Evolutionary conservation across 1,140 invertebrate genomes (phyloP).

Genomic region (Copidosoma floridanum): DNA sequence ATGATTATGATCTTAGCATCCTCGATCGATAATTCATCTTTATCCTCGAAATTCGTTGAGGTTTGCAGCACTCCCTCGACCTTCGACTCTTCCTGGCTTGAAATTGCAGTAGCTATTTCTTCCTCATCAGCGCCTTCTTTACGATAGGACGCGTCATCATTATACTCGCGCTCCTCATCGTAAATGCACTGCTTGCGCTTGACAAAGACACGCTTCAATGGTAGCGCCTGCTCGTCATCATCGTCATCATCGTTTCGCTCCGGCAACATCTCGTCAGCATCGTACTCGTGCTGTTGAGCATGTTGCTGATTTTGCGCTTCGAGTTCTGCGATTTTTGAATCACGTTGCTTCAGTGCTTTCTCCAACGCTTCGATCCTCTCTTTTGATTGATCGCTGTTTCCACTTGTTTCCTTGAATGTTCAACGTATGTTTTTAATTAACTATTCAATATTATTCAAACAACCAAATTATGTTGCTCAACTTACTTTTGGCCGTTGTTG

Average conservation of each 20-base stretch:
- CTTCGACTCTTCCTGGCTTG: neutral
- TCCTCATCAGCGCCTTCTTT: slow-evolving; percentile 19
- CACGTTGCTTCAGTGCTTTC: slow-evolving; percentile 51
- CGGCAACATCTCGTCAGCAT: slow-evolving; percentile 50
- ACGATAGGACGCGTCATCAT: slow-evolving; percentile 38
- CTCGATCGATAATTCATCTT: slow-evolving; percentile 3
- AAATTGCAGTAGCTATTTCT: neutral
- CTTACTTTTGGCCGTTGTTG: no score
- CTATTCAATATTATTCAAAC: no score
- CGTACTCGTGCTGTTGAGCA: slow-evolving; percentile 47
- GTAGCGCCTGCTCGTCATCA: slow-evolving; percentile 53
- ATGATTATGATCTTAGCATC: slow-evolving; percentile 39
- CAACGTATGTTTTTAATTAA: no score
- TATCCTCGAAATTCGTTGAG: neutral
- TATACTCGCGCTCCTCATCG: slow-evolving; percentile 52
- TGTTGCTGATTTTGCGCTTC: slow-evolving; percentile 37
- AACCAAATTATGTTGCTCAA: no score
- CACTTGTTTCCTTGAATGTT: no score
- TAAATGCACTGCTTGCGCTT: slow-evolving; percentile 55
- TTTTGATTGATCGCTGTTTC: no score
- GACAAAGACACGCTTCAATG: slow-evolving; percentile 53
- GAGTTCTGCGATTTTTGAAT: slow-evolving; percentile 49
- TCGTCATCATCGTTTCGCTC: slow-evolving; percentile 54
- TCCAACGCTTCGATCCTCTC: slow-evolving; percentile 50
- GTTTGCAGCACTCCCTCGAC: neutral